phyloP scores from a whole-genome alignment of 2,888 invertebrate species.

The Temnothorax rugatulus region DNA sequence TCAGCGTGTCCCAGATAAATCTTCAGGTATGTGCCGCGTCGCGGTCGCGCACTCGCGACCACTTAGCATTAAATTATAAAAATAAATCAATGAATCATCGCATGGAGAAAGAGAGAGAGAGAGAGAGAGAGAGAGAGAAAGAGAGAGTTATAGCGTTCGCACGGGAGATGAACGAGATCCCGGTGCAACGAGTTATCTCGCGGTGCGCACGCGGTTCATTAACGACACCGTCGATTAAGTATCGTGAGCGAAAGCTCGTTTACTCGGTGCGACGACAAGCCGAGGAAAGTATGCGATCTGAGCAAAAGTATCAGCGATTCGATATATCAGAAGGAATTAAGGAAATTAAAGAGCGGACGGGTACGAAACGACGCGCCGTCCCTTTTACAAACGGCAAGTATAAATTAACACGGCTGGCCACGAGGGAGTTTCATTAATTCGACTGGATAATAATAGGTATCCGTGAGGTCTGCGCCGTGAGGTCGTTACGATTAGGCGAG shows the following conservation, averaged over 20 bases:
- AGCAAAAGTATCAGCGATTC: conserved; percentile 13
- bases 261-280: neutral
- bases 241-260: conserved; percentile 12
- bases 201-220: conserved; percentile 28
- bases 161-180: conserved; percentile 19
- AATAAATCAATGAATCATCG: conserved; percentile 66
- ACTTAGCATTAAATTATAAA: conserved; percentile 46
- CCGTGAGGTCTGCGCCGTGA: conserved; percentile 48
- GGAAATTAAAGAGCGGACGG: no score
- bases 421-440: conserved; percentile 59
- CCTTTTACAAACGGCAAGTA: neutral
- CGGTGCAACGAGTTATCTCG: conserved; percentile 32
- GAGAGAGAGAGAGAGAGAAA: neutral
- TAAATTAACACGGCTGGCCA: conserved; percentile 28
- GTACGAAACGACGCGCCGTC: neutral
- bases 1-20: conserved; percentile 60
- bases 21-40: conserved; percentile 26
- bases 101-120: no score
- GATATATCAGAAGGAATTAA: neutral
- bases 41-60: conserved; percentile 15
- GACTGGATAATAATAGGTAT: conserved; percentile 63
- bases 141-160: conserved; percentile 40
- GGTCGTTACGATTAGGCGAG: conserved; percentile 67
- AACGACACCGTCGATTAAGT: conserved; percentile 41
- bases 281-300: neutral